phyloP scores from a whole-genome alignment of 2,113 vertebrate species.

The Beaufortia kweichowensis region DNA sequence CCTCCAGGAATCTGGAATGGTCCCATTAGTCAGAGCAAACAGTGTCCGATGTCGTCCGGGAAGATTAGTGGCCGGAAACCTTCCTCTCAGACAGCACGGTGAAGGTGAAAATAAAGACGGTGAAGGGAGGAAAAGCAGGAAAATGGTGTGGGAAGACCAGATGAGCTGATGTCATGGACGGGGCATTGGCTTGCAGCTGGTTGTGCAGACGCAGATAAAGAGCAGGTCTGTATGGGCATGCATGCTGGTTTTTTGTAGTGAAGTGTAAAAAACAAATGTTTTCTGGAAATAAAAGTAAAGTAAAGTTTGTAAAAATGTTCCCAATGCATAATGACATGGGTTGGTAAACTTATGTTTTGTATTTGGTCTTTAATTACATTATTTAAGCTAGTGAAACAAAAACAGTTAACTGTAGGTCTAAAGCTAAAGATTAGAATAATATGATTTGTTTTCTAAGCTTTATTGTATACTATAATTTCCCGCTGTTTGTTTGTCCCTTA shows the following conservation, averaged over 20 bases:
- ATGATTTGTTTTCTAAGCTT: neutral
- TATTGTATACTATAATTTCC: too few species aligned
- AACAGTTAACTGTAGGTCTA: neutral
- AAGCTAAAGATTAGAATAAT: neutral
- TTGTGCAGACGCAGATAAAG: slow-evolving; percentile 60
- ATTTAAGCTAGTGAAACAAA: neutral
- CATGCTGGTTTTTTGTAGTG: too few species aligned
- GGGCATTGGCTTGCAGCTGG: slow-evolving; percentile 26
- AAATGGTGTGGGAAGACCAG: slow-evolving; percentile 8
- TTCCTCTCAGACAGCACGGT: slow-evolving; percentile 49
- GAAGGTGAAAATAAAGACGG: slow-evolving; percentile 43
- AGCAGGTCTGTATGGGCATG: slow-evolving; percentile 42
- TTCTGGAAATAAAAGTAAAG: too few species aligned
- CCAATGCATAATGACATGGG: too few species aligned
- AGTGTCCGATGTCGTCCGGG: neutral
- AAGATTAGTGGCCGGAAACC: slow-evolving; percentile 45
- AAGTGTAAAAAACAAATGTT: too few species aligned
- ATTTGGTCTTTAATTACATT: neutral
- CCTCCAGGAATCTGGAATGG: slow-evolving; percentile 19
- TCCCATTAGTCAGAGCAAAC: slow-evolving; percentile 36
- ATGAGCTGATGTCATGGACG: slow-evolving; percentile 51
- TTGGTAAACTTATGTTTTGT: neutral
- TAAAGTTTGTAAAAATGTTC: too few species aligned
- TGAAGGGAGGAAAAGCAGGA: neutral
- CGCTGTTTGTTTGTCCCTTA: slow-evolving; percentile 14